phyloP scores from a whole-genome alignment of 2,888 invertebrate genomes.

The Phanerotoma sp. region DNA sequence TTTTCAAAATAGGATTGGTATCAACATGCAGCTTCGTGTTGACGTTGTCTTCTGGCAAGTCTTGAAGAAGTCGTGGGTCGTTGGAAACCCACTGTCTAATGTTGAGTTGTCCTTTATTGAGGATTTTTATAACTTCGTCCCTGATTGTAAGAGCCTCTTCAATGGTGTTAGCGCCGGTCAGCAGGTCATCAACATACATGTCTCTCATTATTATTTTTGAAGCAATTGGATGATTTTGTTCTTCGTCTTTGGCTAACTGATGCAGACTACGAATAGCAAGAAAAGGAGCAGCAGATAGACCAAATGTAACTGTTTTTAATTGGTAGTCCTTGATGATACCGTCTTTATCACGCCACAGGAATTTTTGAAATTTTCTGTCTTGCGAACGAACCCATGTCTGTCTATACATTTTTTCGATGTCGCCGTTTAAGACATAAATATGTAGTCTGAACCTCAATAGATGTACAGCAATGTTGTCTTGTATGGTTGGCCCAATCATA shows the following conservation, averaged over 20 bases:
- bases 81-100: constrained; percentile 25
- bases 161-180: constrained; percentile 16
- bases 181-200: constrained; percentile 21
- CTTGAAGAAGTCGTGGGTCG: background rate
- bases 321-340: constrained; percentile 3
- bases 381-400: too few relatives aligned
- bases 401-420: too few relatives aligned
- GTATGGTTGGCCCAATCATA: too few relatives aligned
- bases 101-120: constrained; percentile 7
- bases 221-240: background rate
- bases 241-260: constrained; percentile 19
- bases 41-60: background rate
- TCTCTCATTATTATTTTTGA: constrained; percentile 6
- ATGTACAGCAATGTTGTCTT: too few relatives aligned
- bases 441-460: too few relatives aligned
- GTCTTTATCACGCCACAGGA: constrained; percentile 19
- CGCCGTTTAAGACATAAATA: too few relatives aligned
- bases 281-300: too few relatives aligned
- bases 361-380: constrained; percentile 15
- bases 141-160: constrained; percentile 8
- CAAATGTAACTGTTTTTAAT: too few relatives aligned
- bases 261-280: background rate
- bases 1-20: constrained; percentile 4
- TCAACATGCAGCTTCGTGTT: too few relatives aligned
- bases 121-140: constrained; percentile 8